phyloP scores from a whole-genome alignment of 1,140 invertebrate genomes.

The Trissolcus basalis region DNA sequence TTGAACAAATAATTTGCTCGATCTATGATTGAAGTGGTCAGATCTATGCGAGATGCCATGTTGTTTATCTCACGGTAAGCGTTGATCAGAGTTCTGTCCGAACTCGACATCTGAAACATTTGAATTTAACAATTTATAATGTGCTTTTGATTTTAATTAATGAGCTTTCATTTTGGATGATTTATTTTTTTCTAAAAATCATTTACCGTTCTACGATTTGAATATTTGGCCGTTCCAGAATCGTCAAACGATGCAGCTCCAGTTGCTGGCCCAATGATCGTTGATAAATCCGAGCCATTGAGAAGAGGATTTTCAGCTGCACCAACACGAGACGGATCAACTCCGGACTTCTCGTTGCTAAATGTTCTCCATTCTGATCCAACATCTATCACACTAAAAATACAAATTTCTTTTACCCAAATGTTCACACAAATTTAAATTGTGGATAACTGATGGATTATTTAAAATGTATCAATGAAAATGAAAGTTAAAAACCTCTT shows the following conservation, averaged over 20 bases:
- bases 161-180: too few relatives aligned
- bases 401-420: too few relatives aligned
- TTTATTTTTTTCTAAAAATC: too few relatives aligned
- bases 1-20: conserved; percentile 97
- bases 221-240: conserved; percentile 94
- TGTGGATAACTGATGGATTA: too few relatives aligned
- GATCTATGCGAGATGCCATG: conserved; percentile 98
- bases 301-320: conserved; percentile 96
- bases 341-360: conserved; percentile 97
- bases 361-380: conserved; percentile 99
- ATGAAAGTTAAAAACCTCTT: too few relatives aligned
- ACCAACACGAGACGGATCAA: conserved; percentile 99
- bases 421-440: too few relatives aligned
- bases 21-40: conserved; percentile 96
- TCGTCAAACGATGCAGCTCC: conserved; percentile 87
- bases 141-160: too few relatives aligned
- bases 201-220: conserved; percentile 92
- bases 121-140: too few relatives aligned
- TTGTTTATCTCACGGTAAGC: conserved; percentile 97
- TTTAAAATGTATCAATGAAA: too few relatives aligned
- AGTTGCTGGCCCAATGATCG: conserved; percentile 95
- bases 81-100: conserved; percentile 94
- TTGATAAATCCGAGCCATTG: conserved; percentile 96
- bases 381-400: conserved; percentile 95
- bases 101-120: conserved; percentile 85